Percentiles rank a stretch among this genome's conserved stretches.
These are phyloP conservation scores for Gallinago nigripennis DNA, from an alignment of 2,797 vertebrate species.

Conservation along the genomic window DNA sequence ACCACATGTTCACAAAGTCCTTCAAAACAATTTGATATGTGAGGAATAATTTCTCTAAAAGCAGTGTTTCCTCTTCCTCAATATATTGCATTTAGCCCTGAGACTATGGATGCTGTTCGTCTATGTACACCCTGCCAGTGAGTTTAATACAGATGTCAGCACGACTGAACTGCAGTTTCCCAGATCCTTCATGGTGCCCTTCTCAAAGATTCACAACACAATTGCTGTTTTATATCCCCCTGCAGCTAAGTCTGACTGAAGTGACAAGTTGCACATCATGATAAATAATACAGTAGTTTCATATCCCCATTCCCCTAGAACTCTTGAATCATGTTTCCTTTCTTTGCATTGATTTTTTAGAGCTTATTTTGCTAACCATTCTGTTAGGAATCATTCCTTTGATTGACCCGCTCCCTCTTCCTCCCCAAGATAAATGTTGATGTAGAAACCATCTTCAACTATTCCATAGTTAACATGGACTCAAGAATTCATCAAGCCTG, in stretches of 20 bases:
- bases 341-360: neutral
- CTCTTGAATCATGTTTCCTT: neutral
- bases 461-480: neutral
- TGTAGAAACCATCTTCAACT: neutral
- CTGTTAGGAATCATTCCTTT: neutral
- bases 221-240: neutral
- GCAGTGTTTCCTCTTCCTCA: neutral
- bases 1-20: neutral
- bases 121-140: neutral
- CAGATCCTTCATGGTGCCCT: neutral
- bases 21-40: neutral
- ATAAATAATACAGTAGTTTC: neutral
- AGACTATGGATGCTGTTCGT: neutral
- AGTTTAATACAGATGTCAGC: neutral
- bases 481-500: neutral
- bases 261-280: neutral
- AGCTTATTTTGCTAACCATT: neutral
- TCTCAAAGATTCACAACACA: neutral
- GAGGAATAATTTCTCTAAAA: neutral
- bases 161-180: neutral
- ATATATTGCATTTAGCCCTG: neutral
- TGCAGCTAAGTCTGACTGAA: neutral
- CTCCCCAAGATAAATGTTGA: neutral
- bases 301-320: neutral
- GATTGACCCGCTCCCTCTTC: neutral